Conservation (phyloP, 2,888 invertebrate species). For the Xestia sexstrigata region DNA sequence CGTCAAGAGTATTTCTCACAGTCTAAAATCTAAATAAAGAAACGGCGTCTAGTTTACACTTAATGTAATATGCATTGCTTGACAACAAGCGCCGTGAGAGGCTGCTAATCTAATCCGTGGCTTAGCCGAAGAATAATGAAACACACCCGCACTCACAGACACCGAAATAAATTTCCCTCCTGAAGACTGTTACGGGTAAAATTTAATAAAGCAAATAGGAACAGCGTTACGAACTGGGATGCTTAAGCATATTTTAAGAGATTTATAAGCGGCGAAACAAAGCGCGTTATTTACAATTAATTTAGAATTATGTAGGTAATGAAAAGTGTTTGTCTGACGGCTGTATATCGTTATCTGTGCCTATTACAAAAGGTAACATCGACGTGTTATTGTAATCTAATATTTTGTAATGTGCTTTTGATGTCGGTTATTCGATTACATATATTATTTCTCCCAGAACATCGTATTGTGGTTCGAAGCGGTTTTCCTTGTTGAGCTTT, state of each 20-base stretch:
- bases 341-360: constrained; percentile 53
- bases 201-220: constrained; percentile 87
- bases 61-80: constrained; percentile 70
- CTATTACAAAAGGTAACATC: constrained; percentile 41
- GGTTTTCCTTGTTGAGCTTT: constrained; percentile 48
- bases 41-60: constrained; percentile 62
- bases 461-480: constrained; percentile 28
- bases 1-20: constrained; percentile 34
- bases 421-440: constrained; percentile 45
- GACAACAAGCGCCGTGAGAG: constrained; percentile 68
- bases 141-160: constrained; percentile 78
- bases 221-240: constrained; percentile 78
- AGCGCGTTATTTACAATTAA: constrained; percentile 82
- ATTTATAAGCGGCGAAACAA: constrained; percentile 81
- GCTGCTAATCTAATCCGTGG: constrained; percentile 80
- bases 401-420: constrained; percentile 49
- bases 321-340: constrained; percentile 73
- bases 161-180: constrained; percentile 82
- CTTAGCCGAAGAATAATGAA: constrained; percentile 80
- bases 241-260: constrained; percentile 82
- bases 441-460: constrained; percentile 36
- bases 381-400: constrained; percentile 42
- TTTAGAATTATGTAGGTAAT: constrained; percentile 79
- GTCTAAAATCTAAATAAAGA: constrained; percentile 61
- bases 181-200: constrained; percentile 81